These are phyloP conservation scores for Rhodinocichla rosea DNA, from an alignment of 2,113 vertebrate species.

Conservation along the genomic window DNA sequence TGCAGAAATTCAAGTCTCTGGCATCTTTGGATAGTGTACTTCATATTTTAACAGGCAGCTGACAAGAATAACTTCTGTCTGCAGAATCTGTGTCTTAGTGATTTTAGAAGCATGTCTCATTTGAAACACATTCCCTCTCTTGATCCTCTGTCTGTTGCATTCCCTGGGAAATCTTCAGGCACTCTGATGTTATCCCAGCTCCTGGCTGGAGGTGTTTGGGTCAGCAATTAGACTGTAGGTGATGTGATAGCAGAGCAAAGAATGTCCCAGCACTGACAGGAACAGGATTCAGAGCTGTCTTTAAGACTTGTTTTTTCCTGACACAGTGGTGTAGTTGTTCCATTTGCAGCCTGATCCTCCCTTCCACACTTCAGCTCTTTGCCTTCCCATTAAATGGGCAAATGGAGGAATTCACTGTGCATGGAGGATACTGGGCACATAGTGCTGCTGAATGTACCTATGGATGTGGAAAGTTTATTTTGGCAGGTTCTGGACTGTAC, in stretches of 20 bases:
- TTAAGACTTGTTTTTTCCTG: background rate
- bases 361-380: background rate
- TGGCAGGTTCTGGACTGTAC: background rate
- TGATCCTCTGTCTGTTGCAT: background rate
- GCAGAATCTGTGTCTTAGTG: background rate
- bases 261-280: background rate
- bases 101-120: background rate
- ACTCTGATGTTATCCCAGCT: background rate
- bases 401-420: background rate
- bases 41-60: background rate
- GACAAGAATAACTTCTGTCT: background rate
- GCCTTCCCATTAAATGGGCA: background rate
- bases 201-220: background rate
- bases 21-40: background rate
- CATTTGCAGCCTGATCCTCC: background rate
- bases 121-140: background rate
- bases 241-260: background rate
- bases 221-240: background rate
- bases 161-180: background rate
- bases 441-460: background rate
- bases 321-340: background rate
- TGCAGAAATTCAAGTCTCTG: background rate
- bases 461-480: background rate
- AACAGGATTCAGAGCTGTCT: background rate
- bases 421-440: background rate